Percentiles rank a stretch among this genome's conserved stretches.
These are phyloP conservation scores for Lutraria rhynchaena DNA, from an alignment of 1,140 invertebrate species.

Conservation along the genomic window DNA sequence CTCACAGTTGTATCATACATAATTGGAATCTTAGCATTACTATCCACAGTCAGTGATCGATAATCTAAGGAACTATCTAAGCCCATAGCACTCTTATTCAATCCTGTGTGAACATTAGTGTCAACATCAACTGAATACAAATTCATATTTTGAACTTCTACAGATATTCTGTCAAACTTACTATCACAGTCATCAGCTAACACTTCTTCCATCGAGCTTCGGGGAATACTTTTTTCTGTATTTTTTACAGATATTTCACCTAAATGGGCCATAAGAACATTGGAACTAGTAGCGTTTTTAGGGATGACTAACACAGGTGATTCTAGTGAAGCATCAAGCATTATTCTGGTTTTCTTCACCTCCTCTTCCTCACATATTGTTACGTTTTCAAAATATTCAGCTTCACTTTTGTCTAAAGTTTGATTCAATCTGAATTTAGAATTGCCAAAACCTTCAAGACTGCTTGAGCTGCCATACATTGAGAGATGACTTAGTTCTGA, in stretches of 20 bases:
- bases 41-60: conserved; percentile 20
- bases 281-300: conserved; percentile 88
- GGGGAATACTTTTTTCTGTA: conserved; percentile 40
- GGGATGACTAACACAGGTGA: conserved; percentile 95
- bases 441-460: conserved; percentile 47
- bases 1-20: conserved; percentile 90
- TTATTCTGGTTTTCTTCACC: conserved; percentile 64
- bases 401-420: conserved; percentile 51
- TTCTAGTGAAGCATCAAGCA: conserved; percentile 89
- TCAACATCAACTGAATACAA: conserved; percentile 90
- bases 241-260: conserved; percentile 91
- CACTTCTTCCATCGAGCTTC: conserved; percentile 43
- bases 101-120: conserved; percentile 63
- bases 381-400: conserved; percentile 46
- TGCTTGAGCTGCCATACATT: conserved; percentile 55
- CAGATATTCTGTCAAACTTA: conserved; percentile 67
- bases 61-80: conserved; percentile 37
- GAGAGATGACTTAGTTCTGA: conserved; percentile 33
- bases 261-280: conserved; percentile 96
- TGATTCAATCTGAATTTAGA: conserved; percentile 36
- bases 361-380: conserved; percentile 13
- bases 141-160: conserved; percentile 93
- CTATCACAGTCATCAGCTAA: conserved; percentile 4
- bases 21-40: conserved; percentile 71
- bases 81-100: not conserved